These are phyloP conservation scores for Peromyscus polionotus DNA, from an alignment of 2,113 vertebrate genomes.

Conservation along the genomic window DNA sequence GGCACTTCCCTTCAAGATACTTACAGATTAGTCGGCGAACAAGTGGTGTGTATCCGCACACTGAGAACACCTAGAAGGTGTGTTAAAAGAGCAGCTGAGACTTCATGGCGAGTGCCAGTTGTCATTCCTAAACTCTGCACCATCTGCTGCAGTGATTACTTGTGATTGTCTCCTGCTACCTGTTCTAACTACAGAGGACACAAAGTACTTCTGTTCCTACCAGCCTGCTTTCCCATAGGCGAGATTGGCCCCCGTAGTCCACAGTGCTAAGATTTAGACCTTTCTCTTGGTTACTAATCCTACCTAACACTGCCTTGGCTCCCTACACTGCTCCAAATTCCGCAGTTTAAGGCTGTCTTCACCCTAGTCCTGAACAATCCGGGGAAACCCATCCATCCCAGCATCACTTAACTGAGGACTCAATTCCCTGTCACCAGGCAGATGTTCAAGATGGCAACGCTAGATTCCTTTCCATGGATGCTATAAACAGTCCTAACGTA, in stretches of 20 bases:
- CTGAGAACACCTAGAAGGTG: neutral
- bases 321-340: neutral
- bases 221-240: neutral
- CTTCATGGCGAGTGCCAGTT: neutral
- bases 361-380: neutral
- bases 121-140: neutral
- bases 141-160: neutral
- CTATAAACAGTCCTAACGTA: neutral
- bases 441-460: neutral
- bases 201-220: neutral
- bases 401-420: neutral
- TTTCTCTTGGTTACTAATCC: neutral
- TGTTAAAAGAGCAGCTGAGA: neutral
- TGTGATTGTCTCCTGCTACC: neutral
- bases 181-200: neutral
- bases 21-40: neutral
- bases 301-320: neutral
- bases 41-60: neutral
- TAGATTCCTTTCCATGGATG: neutral
- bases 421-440: neutral
- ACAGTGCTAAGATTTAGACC: neutral
- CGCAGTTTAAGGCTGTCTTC: neutral
- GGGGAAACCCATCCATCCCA: too few relatives aligned
- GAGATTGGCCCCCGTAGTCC: neutral
- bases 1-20: neutral